Base-by-base conservation (phyloP, 1,140 invertebrate genomes). In the Zaprionus davidi region DNA sequence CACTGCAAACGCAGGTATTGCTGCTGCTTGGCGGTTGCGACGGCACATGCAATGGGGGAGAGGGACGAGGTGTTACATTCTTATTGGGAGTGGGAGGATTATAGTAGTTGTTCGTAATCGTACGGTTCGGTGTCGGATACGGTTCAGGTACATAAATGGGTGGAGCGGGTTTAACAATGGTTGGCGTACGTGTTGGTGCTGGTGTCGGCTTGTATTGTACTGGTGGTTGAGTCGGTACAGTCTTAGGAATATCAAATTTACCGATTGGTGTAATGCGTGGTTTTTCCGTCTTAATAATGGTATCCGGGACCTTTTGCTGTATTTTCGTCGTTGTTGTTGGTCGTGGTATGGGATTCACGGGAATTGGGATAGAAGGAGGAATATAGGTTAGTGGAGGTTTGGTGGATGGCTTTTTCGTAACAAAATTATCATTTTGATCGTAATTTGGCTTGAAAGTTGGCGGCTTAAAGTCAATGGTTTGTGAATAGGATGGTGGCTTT, bases 221-320 rank as follows among this genome's bases (percentile, higher is more conserved):
- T 24, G 1, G 51, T 69, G 58, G 59, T 58, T 34, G 78, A 53
- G 65, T 53, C 55, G 82, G 68, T 75, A 36, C 41, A 46, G 76
- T 79, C 69, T 78, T 91, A 44, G 81, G 76, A 28, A 79, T 86
- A 79, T 83, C 71, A 62, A 90, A 75, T 81, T 92, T 91, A 88
- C 90, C 90, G 64, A 75, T 82, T 77, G 72, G 65, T 56, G 82
- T 78, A 81, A 82, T 86, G 77, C 75, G 69, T 69, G 79, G 83
- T 76, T 77, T 79, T 70, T 81, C 76, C 87, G 80, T 88, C 81
- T 92, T 90, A 92, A 86, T 91, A 83, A 72, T 84, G 84, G 76
- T 82, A 79, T 72, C 91, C 91, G 85, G 91, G 78, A 80, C 84
- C 79, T 92, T 85, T 82, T 85, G 90, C 76, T 91, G 80, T 74